A percentile compares a stretch with the other conserved stretches of the same genome.
Evolutionary conservation across 2,888 invertebrate species (phyloP).

Genomic region (Agrochola lota): DNA sequence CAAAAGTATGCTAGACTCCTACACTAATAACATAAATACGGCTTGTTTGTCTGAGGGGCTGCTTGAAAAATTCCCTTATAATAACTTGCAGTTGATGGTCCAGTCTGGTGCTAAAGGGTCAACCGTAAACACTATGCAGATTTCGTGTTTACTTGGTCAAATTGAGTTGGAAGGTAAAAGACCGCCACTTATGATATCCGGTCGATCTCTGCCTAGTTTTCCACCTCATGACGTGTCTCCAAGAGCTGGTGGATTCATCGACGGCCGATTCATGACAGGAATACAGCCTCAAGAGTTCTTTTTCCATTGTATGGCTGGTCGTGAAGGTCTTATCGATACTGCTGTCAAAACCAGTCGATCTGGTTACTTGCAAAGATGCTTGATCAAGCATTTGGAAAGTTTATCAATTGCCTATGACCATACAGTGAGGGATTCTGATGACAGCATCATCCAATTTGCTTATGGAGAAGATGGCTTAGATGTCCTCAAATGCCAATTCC

Average conservation of each 20-base stretch:
- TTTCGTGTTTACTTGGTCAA: conserved; percentile 99
- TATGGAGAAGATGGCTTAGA: conserved; percentile 99
- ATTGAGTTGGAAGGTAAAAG: conserved; percentile 99
- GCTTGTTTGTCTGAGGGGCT: conserved; percentile 96
- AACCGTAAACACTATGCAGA: conserved; percentile 99
- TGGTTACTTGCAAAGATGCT: conserved; percentile 98
- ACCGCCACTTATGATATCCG: conserved; percentile 98
- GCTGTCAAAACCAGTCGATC: conserved; percentile 99
- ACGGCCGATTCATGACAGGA: conserved; percentile 99
- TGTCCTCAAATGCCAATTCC: conserved; percentile 95
- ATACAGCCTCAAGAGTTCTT: conserved; percentile 99
- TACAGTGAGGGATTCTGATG: conserved; percentile 98
- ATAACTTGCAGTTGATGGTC: conserved; percentile 99
- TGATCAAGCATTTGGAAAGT: conserved; percentile 99
- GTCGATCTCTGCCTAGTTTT: conserved; percentile 98
- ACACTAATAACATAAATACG: conserved; percentile 97
- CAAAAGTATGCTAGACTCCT: conserved; percentile 94
- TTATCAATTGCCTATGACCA: conserved; percentile 97
- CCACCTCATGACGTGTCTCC: conserved; percentile 96
- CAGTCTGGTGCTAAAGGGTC: conserved; percentile 99
- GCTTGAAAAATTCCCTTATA: conserved; percentile 96
- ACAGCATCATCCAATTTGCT: conserved; percentile 97
- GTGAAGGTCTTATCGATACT: conserved; percentile 99
- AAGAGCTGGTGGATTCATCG: conserved; percentile 98
- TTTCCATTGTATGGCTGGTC: conserved; percentile 99